Percentiles rank a stretch among this genome's conserved stretches.
phyloP scores from a whole-genome alignment of 2,797 vertebrate species.

The Carcharodon carcharias region DNA sequence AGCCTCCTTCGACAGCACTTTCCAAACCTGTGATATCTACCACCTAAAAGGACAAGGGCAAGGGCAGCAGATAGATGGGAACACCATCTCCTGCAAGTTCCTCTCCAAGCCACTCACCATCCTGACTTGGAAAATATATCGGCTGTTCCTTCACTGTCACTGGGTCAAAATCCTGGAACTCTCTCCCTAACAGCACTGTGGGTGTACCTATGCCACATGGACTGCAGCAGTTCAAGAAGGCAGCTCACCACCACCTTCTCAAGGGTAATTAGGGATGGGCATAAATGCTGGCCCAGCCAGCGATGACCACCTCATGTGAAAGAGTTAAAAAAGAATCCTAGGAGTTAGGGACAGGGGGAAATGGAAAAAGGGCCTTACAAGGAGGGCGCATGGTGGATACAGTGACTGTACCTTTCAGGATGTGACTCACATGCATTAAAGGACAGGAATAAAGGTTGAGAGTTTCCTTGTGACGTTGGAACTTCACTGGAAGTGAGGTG shows the following conservation, averaged over 20 bases:
- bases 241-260: neutral
- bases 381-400: too few species aligned
- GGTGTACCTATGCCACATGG: too few species aligned
- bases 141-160: neutral
- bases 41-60: neutral
- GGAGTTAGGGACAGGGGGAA: too few species aligned
- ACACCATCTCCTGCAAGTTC: neutral
- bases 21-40: neutral
- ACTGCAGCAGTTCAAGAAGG: neutral
- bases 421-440: too few species aligned
- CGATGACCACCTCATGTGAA: neutral
- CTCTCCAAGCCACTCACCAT: neutral
- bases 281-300: too few species aligned
- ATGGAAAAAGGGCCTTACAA: too few species aligned
- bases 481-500: too few species aligned
- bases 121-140: neutral
- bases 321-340: neutral
- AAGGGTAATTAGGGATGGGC: neutral
- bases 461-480: too few species aligned
- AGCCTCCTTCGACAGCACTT: too few species aligned
- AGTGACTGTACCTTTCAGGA: too few species aligned
- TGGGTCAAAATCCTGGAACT: neutral
- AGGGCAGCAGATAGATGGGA: neutral
- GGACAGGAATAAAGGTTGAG: too few species aligned
- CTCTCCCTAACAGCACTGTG: too few species aligned